A percentile compares a stretch with the other conserved stretches of the same genome.
Conservation (phyloP, 2,888 invertebrate genomes). For the Ormia ochracea region DNA sequence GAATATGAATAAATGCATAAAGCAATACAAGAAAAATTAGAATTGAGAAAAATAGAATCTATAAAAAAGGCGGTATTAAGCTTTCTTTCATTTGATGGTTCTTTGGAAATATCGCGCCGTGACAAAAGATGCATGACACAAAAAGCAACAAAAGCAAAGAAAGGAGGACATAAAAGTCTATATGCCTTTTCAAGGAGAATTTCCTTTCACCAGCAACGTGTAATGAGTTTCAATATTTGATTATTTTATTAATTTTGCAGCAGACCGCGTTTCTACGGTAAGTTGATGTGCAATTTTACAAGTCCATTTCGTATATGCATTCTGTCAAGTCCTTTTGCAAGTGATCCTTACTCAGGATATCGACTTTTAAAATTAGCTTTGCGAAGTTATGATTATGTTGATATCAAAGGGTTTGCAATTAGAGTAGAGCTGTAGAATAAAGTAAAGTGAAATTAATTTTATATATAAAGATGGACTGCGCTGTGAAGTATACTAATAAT, state of each 20-base stretch:
- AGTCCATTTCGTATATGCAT: background rate
- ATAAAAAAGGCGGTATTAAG: constrained; percentile 7
- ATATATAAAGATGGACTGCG: too few relatives aligned
- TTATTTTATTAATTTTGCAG: constrained; percentile 9
- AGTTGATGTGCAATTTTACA: background rate
- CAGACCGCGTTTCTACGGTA: background rate
- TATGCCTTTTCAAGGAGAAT: constrained; percentile 8
- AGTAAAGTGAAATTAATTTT: too few relatives aligned
- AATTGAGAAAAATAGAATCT: constrained; percentile 6
- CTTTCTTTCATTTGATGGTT: constrained; percentile 20
- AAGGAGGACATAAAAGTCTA: constrained; percentile 1
- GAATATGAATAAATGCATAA: constrained; percentile 41
- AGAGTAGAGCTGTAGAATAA: too few relatives aligned
- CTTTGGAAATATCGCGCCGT: constrained; percentile 21
- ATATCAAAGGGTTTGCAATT: too few relatives aligned
- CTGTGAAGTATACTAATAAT: too few relatives aligned
- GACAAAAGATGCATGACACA: constrained; percentile 16
- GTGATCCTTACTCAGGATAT: too few relatives aligned
- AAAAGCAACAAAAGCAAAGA: background rate
- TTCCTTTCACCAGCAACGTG: constrained; percentile 1
- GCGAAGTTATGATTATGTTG: too few relatives aligned
- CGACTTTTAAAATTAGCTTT: too few relatives aligned
- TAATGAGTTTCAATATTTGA: constrained; percentile 37
- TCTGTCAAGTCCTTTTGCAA: too few relatives aligned
- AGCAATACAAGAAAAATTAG: constrained; percentile 21